These are phyloP conservation scores for Rynchops niger DNA, from an alignment of 2,113 vertebrate species.

Conservation along the genomic window DNA sequence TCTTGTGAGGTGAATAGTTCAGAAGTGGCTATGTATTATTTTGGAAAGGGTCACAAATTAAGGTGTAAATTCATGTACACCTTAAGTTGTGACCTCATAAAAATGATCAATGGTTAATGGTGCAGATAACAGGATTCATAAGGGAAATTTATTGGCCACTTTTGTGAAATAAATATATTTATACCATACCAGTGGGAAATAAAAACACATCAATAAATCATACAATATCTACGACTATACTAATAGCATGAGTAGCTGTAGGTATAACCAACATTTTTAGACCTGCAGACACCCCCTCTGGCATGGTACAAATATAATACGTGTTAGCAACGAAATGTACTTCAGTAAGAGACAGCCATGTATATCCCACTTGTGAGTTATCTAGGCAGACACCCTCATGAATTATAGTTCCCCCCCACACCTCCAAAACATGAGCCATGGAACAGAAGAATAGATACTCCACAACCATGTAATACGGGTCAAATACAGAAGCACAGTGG, in stretches of 20 bases:
- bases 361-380: slow-evolving; percentile 56
- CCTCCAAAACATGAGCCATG: neutral
- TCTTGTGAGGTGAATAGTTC: slow-evolving; percentile 73
- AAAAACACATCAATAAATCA: slow-evolving; percentile 84
- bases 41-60: slow-evolving; percentile 73
- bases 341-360: slow-evolving; percentile 42
- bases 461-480: neutral
- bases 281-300: slow-evolving; percentile 79
- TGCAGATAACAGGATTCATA: slow-evolving; percentile 84
- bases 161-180: slow-evolving; percentile 85
- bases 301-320: slow-evolving; percentile 69
- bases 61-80: slow-evolving; percentile 72
- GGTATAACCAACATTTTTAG: slow-evolving; percentile 77
- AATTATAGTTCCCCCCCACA: neutral
- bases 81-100: slow-evolving; percentile 77
- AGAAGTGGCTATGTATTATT: slow-evolving; percentile 71
- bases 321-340: slow-evolving; percentile 49
- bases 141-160: slow-evolving; percentile 85
- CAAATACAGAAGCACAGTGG: neutral
- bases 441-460: slow-evolving; percentile 33
- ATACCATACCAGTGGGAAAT: slow-evolving; percentile 83
- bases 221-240: slow-evolving; percentile 76
- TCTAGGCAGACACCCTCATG: slow-evolving; percentile 9
- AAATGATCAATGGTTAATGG: slow-evolving; percentile 82
- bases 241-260: slow-evolving; percentile 76